phyloP scores from a whole-genome alignment of 2,797 vertebrate genomes.

The Myotis planiceps region DNA sequence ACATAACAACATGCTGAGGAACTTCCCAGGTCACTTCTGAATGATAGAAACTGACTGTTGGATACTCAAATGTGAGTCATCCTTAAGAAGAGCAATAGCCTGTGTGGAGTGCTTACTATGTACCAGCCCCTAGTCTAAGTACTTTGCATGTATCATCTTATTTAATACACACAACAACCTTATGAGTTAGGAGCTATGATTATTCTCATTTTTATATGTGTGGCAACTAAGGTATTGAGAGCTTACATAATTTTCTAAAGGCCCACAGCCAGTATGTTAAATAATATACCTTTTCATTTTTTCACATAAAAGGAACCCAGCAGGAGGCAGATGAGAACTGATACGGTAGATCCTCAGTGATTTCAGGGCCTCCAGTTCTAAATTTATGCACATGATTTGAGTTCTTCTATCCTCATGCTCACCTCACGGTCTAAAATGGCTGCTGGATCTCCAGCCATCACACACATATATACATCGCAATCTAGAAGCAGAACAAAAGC shows the following conservation, averaged over 20 bases:
- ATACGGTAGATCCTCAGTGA: neutral
- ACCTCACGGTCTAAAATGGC: neutral
- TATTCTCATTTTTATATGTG: neutral
- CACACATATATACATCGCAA: neutral
- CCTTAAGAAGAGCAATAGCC: neutral
- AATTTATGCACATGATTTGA: neutral
- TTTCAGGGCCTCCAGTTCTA: neutral
- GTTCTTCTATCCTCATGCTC: neutral
- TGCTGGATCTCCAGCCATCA: neutral
- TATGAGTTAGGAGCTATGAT: neutral
- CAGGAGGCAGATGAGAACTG: neutral
- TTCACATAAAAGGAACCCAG: neutral
- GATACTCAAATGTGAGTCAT: neutral
- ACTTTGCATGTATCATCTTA: neutral
- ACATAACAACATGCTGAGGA: conserved; percentile 16
- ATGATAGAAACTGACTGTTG: neutral
- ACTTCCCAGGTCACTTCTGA: conserved; percentile 29
- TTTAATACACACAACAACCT: neutral
- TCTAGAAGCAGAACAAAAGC: neutral
- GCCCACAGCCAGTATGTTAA: neutral
- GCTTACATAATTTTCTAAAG: neutral
- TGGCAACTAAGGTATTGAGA: neutral
- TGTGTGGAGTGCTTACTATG: neutral
- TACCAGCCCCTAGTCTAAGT: neutral
- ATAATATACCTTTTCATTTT: neutral